Base-by-base conservation (phyloP, 2,113 vertebrate genomes). In the Sterna hirundo region DNA sequence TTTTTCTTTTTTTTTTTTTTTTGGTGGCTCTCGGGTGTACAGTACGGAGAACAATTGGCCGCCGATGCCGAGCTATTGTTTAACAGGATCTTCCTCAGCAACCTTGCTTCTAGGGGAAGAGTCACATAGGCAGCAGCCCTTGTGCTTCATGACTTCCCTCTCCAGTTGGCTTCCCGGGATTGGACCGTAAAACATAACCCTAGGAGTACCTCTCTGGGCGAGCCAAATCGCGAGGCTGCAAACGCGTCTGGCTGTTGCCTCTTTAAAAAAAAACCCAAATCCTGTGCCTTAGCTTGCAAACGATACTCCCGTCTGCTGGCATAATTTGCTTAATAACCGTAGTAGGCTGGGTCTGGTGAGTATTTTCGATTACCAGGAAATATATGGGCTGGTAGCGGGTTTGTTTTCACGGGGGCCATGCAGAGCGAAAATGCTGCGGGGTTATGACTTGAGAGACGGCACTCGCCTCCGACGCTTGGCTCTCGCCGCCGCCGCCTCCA, bases 291-390 rank as follows among this genome's bases (percentile, higher is more conserved):
- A 93, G 86, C 88, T 96, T 91, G 79, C 83, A 96, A 97, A 93
- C 44, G 92, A 96, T 96, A 94, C 89, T 96, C 76, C 94, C 66
- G 93, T 95, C 95, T 97, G 89, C 95, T 97, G 97, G 90, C 96
- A 96, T 96, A 88, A 93, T 97, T 96, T 97, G 95, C 98, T 98
- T 98, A 97, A 97, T 97, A 98, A 97, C 97, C 97, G 25, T 93
- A 93, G 95, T 96, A 98, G 96, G 94, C 94, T 94, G 97, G 95
- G 46, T 92, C 92, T 91, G 98, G 98, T 97, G 97, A 98, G 98
- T 98, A 98, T 97, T 98, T 98, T 97, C 95, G 95, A 97, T 98
- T 97, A 96, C 91, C 96, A 97, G 95, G 95, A 98, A 98, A 97
- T 97, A 95, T 72, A 86, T 52, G 95, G 94, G 80, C 69, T 94